A percentile compares a stretch with the other conserved stretches of the same genome.
Evolutionary conservation across 2,888 invertebrate genomes (phyloP).

Genomic region (Ashinkailepas kermadecensis): DNA sequence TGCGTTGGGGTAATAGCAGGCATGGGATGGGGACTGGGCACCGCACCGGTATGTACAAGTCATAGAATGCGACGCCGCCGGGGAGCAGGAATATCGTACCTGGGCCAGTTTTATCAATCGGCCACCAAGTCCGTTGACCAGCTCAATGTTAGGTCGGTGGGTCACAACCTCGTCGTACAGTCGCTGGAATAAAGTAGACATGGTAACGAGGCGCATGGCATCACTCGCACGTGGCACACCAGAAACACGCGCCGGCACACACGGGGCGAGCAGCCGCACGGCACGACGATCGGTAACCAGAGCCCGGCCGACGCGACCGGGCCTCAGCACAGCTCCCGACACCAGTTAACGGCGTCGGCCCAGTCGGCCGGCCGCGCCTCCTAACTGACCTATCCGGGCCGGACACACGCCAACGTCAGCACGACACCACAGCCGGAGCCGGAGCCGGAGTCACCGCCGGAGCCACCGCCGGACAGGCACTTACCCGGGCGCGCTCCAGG

Average conservation of each 20-base stretch:
- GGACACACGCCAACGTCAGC: neutral
- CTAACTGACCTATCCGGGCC: neutral
- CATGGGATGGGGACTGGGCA: neutral
- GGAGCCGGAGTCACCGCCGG: neutral
- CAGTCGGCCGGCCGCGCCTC: neutral
- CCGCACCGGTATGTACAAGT: too few relatives aligned
- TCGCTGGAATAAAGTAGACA: neutral
- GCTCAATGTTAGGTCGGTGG: neutral
- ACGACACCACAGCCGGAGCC: neutral
- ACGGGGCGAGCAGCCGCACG: neutral
- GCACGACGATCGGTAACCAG: neutral
- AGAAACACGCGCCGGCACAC: neutral
- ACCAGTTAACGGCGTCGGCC: neutral
- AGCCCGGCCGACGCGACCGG: neutral
- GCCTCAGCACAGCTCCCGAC: neutral
- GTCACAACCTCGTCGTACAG: neutral
- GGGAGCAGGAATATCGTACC: neutral
- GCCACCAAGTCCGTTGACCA: neutral
- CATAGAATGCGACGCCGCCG: too few relatives aligned
- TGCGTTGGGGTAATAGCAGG: neutral
- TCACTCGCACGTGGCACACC: neutral
- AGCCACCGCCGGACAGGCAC: neutral
- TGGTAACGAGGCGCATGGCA: neutral
- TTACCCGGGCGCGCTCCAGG: conserved; percentile 11
- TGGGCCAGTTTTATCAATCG: conserved; percentile 12